Conservation (phyloP, 2,888 invertebrate genomes). For the Mellilla xanthometata region DNA sequence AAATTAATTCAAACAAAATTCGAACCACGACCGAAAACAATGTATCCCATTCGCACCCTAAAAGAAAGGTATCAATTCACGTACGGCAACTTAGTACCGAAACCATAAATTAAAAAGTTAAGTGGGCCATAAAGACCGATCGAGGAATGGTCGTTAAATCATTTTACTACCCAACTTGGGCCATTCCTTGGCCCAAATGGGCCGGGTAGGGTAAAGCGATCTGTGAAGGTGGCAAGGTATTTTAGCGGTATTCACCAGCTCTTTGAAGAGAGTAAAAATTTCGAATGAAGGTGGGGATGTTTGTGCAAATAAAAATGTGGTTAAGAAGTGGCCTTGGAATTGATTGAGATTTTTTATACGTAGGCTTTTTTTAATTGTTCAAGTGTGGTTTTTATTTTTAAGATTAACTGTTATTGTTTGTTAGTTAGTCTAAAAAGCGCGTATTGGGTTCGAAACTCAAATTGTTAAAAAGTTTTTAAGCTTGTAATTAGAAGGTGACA, state of each 20-base stretch:
- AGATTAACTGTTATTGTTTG: too few relatives aligned
- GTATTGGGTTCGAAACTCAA: too few relatives aligned
- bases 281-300: background rate
- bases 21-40: too few relatives aligned
- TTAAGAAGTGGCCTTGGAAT: too few relatives aligned
- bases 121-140: conserved; percentile 53
- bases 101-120: conserved; percentile 61
- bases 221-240: conserved; percentile 15
- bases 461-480: too few relatives aligned
- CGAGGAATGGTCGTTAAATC: conserved; percentile 51
- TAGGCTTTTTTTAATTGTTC: too few relatives aligned
- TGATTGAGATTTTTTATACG: too few relatives aligned
- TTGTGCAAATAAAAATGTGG: background rate
- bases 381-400: too few relatives aligned
- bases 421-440: too few relatives aligned
- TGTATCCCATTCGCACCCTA: background rate
- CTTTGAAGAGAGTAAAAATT: background rate
- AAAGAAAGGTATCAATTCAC: conserved; percentile 18
- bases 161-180: conserved; percentile 56
- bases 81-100: conserved; percentile 28
- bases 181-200: conserved; percentile 44
- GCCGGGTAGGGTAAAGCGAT: conserved; percentile 16
- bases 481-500: too few relatives aligned
- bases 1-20: too few relatives aligned
- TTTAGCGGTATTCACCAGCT: conserved; percentile 6